Evolutionary conservation across 2,113 vertebrate genomes (phyloP).

Genomic region (Chrysochloris asiatica): DNA sequence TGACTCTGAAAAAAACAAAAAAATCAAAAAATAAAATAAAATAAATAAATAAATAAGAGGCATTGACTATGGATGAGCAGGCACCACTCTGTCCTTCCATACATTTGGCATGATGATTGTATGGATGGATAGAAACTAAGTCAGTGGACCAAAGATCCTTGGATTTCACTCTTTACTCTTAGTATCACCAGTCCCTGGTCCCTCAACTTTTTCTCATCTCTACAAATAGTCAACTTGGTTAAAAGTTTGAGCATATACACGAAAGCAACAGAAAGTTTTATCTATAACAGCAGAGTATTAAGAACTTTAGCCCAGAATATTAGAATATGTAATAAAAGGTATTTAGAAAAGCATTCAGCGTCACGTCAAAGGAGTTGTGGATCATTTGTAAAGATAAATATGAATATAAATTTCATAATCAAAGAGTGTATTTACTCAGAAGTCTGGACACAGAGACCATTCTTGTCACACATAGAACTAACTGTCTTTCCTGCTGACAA

Average conservation of each 20-base stretch:
- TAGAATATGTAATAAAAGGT: not conserved
- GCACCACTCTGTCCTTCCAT: not conserved
- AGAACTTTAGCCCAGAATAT: not conserved
- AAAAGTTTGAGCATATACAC: not conserved
- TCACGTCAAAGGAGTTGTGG: not conserved
- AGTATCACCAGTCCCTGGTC: not conserved
- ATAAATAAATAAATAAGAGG: too few species aligned
- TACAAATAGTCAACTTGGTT: not conserved
- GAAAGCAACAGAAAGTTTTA: not conserved
- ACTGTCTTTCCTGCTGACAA: not conserved
- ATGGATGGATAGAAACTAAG: not conserved
- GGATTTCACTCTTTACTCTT: not conserved
- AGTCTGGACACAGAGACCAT: not conserved
- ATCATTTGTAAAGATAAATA: not conserved
- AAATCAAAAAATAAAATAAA: too few species aligned
- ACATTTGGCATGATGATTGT: too few species aligned
- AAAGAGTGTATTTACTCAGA: slow-evolving; percentile 18
- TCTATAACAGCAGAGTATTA: not conserved
- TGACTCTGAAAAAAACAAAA: too few species aligned
- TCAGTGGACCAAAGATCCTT: too few species aligned
- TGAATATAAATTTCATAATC: not conserved
- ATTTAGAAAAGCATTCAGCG: not conserved
- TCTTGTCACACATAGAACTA: not conserved
- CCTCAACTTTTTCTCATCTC: not conserved
- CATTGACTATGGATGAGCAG: too few species aligned